Evolutionary conservation across 1,140 invertebrate species (phyloP), one percentile per base, ranked within the genome.

Genomic region (Diorhabda elongata): DNA sequence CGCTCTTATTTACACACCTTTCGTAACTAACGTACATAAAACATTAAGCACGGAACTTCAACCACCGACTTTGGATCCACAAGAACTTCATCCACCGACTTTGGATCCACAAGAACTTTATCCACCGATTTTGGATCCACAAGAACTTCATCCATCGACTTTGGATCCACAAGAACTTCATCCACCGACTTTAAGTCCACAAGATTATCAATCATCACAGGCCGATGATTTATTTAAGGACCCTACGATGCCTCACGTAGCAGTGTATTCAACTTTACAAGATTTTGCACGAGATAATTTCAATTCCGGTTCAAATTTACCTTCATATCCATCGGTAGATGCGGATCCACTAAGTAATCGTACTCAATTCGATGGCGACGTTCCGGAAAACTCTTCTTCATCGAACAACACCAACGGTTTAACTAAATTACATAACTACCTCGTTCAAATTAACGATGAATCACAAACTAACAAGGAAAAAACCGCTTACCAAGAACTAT

Each of bases 401-500:
- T 8, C 47, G 4, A 52, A 52, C n/a, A 56, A 62, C 44, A 56
- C 59, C 41, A 57, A 64, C 26, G 58, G 52, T 9, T 59, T 66
- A 8, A 56, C n/a, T n/a, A 56, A 41, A 41, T 68, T 68, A 42
- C 67, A 68, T 45, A 68, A 62, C 45, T 68, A 68, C 61, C 44
- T 68, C 7, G 62, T 26, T 41, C 59, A 68, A 57, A 62, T 68
- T 11, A 56, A 63, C 42, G 42, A 62, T 63, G 67, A 68, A n/a
- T 67, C 65, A 68, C 60, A 11, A 9, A 45, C 26, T 61, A 42
- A 60, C 42, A 71, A 74, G 62, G 73, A 74, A 63, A 80, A 77
- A 71, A 73, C 72, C 42, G 59, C 73, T 56, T 75, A 79, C 58
- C 76, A 79, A 41, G 75, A 74, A 68, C 70, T 77, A 9, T 60